These are phyloP conservation scores for Diorhabda elongata DNA, from an alignment of 1,140 invertebrate species.

Conservation along the genomic window DNA sequence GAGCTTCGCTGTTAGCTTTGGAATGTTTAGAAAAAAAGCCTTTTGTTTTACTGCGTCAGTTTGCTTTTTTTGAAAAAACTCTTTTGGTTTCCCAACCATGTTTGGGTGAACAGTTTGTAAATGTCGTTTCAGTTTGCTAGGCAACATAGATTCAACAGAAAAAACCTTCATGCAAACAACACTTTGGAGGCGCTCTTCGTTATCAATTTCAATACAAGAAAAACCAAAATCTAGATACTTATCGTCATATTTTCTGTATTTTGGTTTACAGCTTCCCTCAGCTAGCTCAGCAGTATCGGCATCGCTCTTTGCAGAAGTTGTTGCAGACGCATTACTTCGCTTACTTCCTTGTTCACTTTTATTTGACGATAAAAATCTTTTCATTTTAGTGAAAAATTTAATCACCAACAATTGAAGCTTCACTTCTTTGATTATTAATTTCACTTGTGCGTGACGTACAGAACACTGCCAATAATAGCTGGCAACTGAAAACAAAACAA, in stretches of 20 bases:
- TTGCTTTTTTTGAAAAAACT: background rate
- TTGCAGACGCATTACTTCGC: background rate
- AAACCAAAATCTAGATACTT: slow-evolving; percentile 4
- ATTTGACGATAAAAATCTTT: slow-evolving; percentile 4
- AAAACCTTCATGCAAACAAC: slow-evolving; percentile 16
- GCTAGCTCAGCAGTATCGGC: too few species aligned
- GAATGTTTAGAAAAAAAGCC: too few species aligned
- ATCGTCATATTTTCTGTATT: slow-evolving; percentile 13
- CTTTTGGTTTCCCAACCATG: slow-evolving; percentile 3
- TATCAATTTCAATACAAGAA: background rate
- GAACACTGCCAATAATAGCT: background rate
- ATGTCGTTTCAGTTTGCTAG: slow-evolving; percentile 2
- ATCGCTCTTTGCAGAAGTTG: slow-evolving; percentile 5
- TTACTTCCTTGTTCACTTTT: slow-evolving; percentile 6
- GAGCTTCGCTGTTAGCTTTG: background rate
- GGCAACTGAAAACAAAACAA: background rate
- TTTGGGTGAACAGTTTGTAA: too few species aligned
- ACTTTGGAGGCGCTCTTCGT: slow-evolving; percentile 1
- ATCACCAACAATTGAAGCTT: background rate
- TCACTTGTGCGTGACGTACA: background rate
- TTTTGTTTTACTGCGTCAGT: background rate
- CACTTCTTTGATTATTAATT: background rate
- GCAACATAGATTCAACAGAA: slow-evolving; percentile 5
- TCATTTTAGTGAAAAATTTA: slow-evolving; percentile 1
- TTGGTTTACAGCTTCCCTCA: too few species aligned